Base-by-base conservation (phyloP, 53 echinoderm and acorn worm species). In the Henricia sp. region DNA sequence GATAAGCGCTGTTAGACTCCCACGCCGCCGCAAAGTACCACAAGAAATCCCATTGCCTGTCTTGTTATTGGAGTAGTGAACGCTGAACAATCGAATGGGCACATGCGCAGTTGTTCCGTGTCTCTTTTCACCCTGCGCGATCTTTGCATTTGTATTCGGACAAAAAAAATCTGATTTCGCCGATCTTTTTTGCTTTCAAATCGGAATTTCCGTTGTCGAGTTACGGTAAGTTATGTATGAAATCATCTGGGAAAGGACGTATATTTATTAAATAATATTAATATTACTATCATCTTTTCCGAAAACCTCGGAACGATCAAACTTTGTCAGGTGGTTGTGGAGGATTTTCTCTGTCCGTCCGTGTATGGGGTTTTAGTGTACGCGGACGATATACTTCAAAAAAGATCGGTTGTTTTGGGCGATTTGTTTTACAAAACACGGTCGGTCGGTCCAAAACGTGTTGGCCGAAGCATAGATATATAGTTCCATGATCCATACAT, bases 121-220 rank as follows among this genome's bases (percentile, higher is more conserved):
- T 3, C 33, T 17, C 3, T 60, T 1, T 60, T 3, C 9, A 32
- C 33, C 2, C n/a, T 60, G 62, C 62, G 33, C 62, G 30, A 60
- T 60, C 33, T 60, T 33, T 32, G 33, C 23, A 2, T 2, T 1
- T 60, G 33, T 3, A 60, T 32, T 29, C 30, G 2, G 30, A 4
- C 14, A 60, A n/a, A n/a, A 60, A 60, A 60, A 60, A 6, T 60
- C 58, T 25, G 27, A 58, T 23, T 34, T 60, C 30, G 62, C 62
- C 33, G 1, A 14, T 32, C 62, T 60, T 28, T 60, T 60, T 8
- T 12, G 33, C 33, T 13, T 60, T 27, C 5, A 60, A 60, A 60
- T 60, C 12, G 62, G 33, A 60, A 29, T 10, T 32, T 60, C 62
- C 62, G 5, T 60, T 30, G 62, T 23, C 62, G 3, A 32, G 62